Evolutionary conservation across 1,140 invertebrate species (phyloP).

Genomic region (Drosophila baimaii): DNA sequence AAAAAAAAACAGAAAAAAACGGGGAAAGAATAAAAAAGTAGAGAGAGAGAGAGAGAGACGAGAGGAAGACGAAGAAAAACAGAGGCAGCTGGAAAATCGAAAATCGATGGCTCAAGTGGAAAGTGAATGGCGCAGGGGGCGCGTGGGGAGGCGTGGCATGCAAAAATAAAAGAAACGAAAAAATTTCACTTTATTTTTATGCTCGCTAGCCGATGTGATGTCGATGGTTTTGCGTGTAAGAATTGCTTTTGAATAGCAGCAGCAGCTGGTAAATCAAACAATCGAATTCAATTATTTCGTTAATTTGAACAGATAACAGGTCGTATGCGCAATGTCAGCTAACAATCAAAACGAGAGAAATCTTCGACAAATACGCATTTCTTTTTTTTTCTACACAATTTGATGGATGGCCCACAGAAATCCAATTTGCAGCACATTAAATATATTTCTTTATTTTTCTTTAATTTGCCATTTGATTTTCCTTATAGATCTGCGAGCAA

Average conservation of each 20-base stretch:
- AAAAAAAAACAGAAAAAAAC: background rate
- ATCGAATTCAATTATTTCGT: slow-evolving; percentile 60
- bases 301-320: slow-evolving; percentile 37
- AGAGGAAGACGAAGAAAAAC: slow-evolving; percentile 7
- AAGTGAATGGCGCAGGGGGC: background rate
- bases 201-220: slow-evolving; percentile 10
- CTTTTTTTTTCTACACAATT: background rate
- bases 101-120: slow-evolving; percentile 68
- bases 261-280: slow-evolving; percentile 64
- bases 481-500: background rate
- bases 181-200: slow-evolving; percentile 28
- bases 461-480: slow-evolving; percentile 9
- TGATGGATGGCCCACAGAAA: slow-evolving; percentile 17
- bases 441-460: slow-evolving; percentile 8
- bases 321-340: slow-evolving; percentile 37
- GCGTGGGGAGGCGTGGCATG: background rate
- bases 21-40: background rate
- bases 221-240: slow-evolving; percentile 15
- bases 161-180: slow-evolving; percentile 9
- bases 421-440: no score
- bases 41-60: background rate
- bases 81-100: slow-evolving; percentile 56
- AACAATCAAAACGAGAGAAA: slow-evolving; percentile 11
- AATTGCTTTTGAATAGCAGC: slow-evolving; percentile 33
- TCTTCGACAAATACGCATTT: slow-evolving; percentile 5